phyloP scores from a whole-genome alignment of 2,113 vertebrate genomes.

The Hydrochoerus hydrochaeris region DNA sequence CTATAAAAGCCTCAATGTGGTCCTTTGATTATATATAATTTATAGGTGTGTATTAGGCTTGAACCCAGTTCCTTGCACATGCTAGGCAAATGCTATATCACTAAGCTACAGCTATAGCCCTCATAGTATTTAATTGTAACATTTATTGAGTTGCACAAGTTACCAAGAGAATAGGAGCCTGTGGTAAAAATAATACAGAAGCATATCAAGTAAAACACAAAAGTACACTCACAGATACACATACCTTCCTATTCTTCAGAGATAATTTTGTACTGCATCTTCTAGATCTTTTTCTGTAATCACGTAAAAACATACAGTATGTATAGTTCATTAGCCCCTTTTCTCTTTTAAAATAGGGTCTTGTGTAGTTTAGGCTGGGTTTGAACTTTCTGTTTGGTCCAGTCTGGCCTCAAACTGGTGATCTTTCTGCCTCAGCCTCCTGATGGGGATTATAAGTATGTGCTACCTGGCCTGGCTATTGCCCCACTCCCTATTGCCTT shows the following conservation, averaged over 20 bases:
- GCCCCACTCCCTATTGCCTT: too few species aligned
- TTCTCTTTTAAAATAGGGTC: background rate
- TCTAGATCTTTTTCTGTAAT: background rate
- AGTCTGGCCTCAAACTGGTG: background rate
- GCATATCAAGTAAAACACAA: conserved; percentile 5
- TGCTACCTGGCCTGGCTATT: background rate
- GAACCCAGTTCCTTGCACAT: background rate
- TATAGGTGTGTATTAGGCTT: background rate
- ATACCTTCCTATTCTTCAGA: background rate
- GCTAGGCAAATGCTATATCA: background rate
- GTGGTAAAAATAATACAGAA: background rate
- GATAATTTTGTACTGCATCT: background rate
- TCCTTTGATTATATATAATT: background rate
- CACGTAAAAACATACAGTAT: background rate
- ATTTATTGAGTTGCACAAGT: conserved; percentile 25
- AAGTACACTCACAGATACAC: background rate
- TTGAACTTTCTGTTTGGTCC: too few species aligned
- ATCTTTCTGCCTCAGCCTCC: background rate
- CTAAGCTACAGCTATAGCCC: background rate
- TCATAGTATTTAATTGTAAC: background rate
- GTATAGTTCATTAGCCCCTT: background rate
- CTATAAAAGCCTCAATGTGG: too few species aligned
- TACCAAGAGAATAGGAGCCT: background rate
- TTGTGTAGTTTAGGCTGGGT: background rate
- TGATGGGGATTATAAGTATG: background rate